These are phyloP conservation scores for Nomada goodeniana DNA, from an alignment of 2,888 invertebrate species.

Conservation along the genomic window DNA sequence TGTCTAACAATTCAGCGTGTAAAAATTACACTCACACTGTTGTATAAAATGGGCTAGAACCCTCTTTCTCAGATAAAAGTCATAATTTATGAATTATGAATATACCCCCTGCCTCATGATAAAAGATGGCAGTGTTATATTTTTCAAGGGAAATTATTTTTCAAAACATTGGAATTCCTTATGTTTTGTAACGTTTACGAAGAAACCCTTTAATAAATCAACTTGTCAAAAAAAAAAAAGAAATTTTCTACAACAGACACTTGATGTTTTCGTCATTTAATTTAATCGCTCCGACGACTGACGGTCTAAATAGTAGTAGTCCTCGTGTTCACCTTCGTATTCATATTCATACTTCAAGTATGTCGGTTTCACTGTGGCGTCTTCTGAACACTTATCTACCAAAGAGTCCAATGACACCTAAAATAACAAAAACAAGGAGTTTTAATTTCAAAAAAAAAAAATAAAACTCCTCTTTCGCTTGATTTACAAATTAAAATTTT, in stretches of 20 bases:
- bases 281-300: background rate
- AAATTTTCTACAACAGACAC: background rate
- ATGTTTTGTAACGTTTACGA: background rate
- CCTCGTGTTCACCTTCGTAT: conserved; percentile 57
- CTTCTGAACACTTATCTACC: conserved; percentile 71
- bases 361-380: conserved; percentile 56
- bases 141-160: background rate
- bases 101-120: no score
- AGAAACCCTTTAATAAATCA: background rate
- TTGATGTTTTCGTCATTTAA: background rate
- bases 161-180: no score
- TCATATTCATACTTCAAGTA: conserved; percentile 66
- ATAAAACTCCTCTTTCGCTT: no score
- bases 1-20: background rate
- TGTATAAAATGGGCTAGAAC: background rate
- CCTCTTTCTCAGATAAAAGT: no score
- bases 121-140: background rate
- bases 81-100: no score
- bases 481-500: no score
- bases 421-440: background rate
- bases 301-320: conserved; percentile 35
- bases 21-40: background rate
- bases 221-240: background rate
- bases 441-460: background rate
- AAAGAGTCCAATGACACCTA: conserved; percentile 70